Percentiles rank a stretch among this genome's conserved stretches.
Conservation (phyloP, 2,113 vertebrate species). For the Sinocyclocheilus maitianheensis region DNA sequence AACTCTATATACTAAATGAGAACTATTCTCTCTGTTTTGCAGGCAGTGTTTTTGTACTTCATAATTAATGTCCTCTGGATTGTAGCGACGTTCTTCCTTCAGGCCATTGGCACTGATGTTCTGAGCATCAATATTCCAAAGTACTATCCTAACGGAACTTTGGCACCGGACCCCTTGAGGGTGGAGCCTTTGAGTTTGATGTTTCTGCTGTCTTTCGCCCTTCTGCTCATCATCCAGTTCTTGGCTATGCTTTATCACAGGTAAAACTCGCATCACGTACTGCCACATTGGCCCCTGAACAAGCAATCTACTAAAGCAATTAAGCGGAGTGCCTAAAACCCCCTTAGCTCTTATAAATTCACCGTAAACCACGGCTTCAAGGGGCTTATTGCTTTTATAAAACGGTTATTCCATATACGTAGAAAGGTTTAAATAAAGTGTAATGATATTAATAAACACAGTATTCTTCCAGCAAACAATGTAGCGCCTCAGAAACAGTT, state of each 20-base stretch:
- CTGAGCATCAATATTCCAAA: constrained; percentile 79
- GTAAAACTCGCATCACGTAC: constrained; percentile 55
- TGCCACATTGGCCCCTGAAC: background rate
- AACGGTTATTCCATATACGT: too few species aligned
- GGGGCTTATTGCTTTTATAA: too few species aligned
- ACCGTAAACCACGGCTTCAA: too few species aligned
- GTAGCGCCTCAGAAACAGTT: too few species aligned
- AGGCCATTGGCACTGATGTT: constrained; percentile 74
- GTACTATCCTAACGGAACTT: constrained; percentile 58
- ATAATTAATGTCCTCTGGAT: constrained; percentile 81
- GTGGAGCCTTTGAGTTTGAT: constrained; percentile 80
- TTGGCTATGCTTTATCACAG: constrained; percentile 82
- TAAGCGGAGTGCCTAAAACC: too few species aligned
- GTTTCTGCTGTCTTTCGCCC: constrained; percentile 77
- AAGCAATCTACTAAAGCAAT: background rate
- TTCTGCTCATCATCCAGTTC: constrained; percentile 76
- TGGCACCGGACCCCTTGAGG: constrained; percentile 62
- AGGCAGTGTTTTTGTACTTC: constrained; percentile 81
- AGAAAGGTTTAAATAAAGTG: too few species aligned
- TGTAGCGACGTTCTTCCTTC: constrained; percentile 81
- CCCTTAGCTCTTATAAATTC: too few species aligned
- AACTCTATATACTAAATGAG: background rate
- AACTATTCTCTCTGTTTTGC: constrained; percentile 19
- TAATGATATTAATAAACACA: too few species aligned
- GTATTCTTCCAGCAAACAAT: too few species aligned